Evolutionary conservation across 2,888 invertebrate genomes (phyloP).

Genomic region (Drosophila acutilabella): DNA sequence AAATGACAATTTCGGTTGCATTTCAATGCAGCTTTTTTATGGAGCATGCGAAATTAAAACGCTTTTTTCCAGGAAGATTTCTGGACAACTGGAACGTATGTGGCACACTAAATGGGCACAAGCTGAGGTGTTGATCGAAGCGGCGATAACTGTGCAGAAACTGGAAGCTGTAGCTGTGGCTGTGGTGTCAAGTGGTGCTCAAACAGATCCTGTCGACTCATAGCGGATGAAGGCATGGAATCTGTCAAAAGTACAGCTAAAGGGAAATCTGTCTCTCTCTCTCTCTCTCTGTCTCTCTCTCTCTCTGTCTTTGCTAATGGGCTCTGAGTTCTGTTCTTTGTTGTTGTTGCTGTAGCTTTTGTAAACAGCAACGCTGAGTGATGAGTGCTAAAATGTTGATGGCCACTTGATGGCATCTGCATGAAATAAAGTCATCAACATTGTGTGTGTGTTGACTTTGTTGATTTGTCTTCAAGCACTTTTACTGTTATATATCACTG

Average conservation of each 20-base stretch:
- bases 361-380: conserved; percentile 33
- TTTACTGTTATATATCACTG: conserved; percentile 65
- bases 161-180: neutral
- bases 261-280: conserved; percentile 18
- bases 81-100: conserved; percentile 37
- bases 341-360: conserved; percentile 24
- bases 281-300: conserved; percentile 20
- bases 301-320: conserved; percentile 35
- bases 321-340: conserved; percentile 36
- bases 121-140: conserved; percentile 1
- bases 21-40: conserved; percentile 48
- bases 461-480: conserved; percentile 66
- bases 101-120: conserved; percentile 23
- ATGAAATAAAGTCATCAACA: conserved; percentile 63
- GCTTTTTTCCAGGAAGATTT: conserved; percentile 53
- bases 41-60: conserved; percentile 60
- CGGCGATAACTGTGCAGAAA: conserved; percentile 33
- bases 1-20: conserved; percentile 32
- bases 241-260: conserved; percentile 49
- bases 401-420: conserved; percentile 50
- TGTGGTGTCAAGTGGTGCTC: conserved; percentile 62
- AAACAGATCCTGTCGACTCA: conserved; percentile 69
- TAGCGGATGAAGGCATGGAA: conserved; percentile 49
- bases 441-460: conserved; percentile 60
- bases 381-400: conserved; percentile 35